phyloP scores from a whole-genome alignment of 2,113 vertebrate species.

The Sphaerodactylus townsendi region DNA sequence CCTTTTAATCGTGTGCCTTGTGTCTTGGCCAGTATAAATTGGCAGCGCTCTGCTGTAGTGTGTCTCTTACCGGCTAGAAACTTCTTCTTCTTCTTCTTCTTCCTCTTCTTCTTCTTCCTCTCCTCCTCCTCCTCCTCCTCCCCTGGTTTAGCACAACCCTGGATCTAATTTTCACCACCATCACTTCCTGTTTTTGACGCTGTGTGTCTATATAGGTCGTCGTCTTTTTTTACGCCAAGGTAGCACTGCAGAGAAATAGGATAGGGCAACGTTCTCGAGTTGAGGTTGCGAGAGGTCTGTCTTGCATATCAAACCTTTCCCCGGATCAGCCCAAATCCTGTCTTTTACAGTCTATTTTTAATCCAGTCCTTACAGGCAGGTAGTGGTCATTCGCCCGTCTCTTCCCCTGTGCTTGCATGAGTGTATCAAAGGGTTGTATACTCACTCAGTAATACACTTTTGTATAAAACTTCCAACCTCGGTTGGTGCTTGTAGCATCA shows the following conservation, averaged over 20 bases:
- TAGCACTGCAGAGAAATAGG: background rate
- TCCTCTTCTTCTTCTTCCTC: no score
- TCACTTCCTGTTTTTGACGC: background rate
- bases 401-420: background rate
- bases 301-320: background rate
- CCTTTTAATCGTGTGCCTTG: conserved; percentile 17
- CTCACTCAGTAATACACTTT: background rate
- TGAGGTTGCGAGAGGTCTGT: background rate
- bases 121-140: no score
- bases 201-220: background rate
- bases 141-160: background rate
- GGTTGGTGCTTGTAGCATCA: background rate
- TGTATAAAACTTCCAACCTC: background rate
- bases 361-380: background rate
- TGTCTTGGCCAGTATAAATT: conserved; percentile 1
- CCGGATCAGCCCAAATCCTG: background rate
- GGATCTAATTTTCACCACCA: background rate
- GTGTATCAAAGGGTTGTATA: background rate
- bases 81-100: no score
- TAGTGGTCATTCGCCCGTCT: background rate
- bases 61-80: background rate
- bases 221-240: background rate
- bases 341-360: background rate
- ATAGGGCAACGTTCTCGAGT: background rate
- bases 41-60: background rate